phyloP scores from a whole-genome alignment of 2,113 vertebrate genomes.

The Plecturocebus donacophilus region DNA sequence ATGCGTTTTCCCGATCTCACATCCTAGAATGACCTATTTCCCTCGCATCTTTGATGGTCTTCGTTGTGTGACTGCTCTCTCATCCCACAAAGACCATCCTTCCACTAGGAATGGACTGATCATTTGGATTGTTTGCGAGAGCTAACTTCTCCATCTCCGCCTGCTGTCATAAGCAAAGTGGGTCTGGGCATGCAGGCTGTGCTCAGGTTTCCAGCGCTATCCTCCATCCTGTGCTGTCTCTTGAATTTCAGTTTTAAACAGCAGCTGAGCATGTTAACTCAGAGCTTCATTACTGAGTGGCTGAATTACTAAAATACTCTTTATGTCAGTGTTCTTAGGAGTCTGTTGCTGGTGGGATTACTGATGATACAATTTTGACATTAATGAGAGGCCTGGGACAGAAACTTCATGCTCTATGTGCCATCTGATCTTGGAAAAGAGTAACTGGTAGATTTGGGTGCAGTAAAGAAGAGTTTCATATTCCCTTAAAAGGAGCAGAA shows the following conservation, averaged over 20 bases:
- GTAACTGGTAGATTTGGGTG: not conserved
- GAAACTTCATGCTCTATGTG: not conserved
- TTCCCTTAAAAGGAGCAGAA: not conserved
- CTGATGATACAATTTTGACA: not conserved
- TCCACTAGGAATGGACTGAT: conserved; percentile 5
- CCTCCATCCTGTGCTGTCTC: not conserved
- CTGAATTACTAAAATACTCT: not conserved
- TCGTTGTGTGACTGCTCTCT: not conserved
- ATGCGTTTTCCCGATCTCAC: conserved; percentile 1
- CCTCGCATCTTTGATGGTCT: accelerated
- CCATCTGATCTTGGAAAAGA: not conserved
- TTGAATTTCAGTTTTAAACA: conserved; percentile 39
- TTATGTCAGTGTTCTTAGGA: not conserved
- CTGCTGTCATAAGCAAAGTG: not conserved
- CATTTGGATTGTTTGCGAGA: conserved; percentile 29
- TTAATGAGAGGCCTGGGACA: not conserved
- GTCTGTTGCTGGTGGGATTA: conserved; percentile 29
- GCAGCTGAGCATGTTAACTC: conserved; percentile 1
- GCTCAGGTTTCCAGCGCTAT: not conserved
- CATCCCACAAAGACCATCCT: not conserved
- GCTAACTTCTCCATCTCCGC: not conserved
- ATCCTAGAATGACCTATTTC: not conserved
- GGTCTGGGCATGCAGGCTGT: not conserved
- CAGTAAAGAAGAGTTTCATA: accelerated
- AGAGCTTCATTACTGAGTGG: not conserved